A percentile compares a stretch with the other conserved stretches of the same genome.
Evolutionary conservation across 2,113 vertebrate species (phyloP).

Genomic region (Amphilophus citrinellus): DNA sequence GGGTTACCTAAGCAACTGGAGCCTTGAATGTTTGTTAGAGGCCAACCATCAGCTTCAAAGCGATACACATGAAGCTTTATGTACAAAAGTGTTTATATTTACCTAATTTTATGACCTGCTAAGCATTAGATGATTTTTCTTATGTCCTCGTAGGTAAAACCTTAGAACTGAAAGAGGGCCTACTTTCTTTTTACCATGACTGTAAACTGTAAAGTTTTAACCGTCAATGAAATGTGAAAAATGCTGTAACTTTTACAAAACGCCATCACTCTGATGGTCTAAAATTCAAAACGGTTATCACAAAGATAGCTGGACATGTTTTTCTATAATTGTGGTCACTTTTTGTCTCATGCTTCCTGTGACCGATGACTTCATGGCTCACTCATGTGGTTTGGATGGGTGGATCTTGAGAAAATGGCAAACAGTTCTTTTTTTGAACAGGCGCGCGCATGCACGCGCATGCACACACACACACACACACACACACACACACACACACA

Average conservation of each 20-base stretch:
- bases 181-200: background rate
- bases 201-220: background rate
- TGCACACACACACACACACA: too few relatives aligned
- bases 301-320: background rate
- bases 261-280: background rate
- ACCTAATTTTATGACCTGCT: background rate
- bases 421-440: background rate
- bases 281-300: background rate
- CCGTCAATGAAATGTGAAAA: background rate
- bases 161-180: background rate
- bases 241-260: rapidly evolving
- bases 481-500: background rate
- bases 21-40: background rate
- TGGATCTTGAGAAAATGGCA: constrained; percentile 4
- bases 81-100: background rate
- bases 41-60: background rate
- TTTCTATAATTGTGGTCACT: background rate
- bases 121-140: rapidly evolving
- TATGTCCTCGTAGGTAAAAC: background rate
- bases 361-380: background rate
- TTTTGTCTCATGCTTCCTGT: background rate
- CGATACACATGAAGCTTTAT: background rate
- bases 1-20: background rate
- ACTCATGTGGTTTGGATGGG: background rate
- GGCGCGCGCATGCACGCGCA: rapidly evolving